A percentile compares a stretch with the other conserved stretches of the same genome.
phyloP scores from a whole-genome alignment of 1,140 invertebrate species.

The Epicauta chinensis region DNA sequence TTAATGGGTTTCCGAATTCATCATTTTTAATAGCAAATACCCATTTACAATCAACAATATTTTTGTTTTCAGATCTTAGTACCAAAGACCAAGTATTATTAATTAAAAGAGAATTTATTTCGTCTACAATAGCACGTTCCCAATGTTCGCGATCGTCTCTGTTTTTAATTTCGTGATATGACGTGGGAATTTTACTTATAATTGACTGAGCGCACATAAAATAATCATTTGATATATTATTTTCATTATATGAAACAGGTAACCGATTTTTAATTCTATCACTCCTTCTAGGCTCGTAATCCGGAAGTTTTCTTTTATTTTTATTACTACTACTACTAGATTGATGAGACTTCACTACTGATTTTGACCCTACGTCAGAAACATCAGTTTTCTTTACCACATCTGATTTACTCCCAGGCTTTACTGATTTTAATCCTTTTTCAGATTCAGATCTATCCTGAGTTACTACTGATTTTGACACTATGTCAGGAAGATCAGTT shows the following conservation, averaged over 20 bases:
- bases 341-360: neutral
- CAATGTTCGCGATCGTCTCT: slow-evolving; percentile 33
- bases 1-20: slow-evolving; percentile 32
- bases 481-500: too few relatives aligned
- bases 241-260: neutral
- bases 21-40: slow-evolving; percentile 38
- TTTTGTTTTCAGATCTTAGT: slow-evolving; percentile 37
- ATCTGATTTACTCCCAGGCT: too few relatives aligned
- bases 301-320: slow-evolving; percentile 8
- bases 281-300: too few relatives aligned
- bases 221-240: neutral
- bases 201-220: neutral
- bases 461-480: too few relatives aligned
- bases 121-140: slow-evolving; percentile 38
- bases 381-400: too few relatives aligned
- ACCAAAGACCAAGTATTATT: slow-evolving; percentile 44
- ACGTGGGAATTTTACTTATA: neutral
- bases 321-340: neutral
- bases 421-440: too few relatives aligned
- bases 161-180: slow-evolving; percentile 30
- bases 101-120: slow-evolving; percentile 36
- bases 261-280: slow-evolving; percentile 4
- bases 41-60: slow-evolving; percentile 41
- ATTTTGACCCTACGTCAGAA: too few relatives aligned
- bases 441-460: too few relatives aligned